Base-by-base conservation (phyloP, 2,797 vertebrate genomes). In the Steatocranus sp. region DNA sequence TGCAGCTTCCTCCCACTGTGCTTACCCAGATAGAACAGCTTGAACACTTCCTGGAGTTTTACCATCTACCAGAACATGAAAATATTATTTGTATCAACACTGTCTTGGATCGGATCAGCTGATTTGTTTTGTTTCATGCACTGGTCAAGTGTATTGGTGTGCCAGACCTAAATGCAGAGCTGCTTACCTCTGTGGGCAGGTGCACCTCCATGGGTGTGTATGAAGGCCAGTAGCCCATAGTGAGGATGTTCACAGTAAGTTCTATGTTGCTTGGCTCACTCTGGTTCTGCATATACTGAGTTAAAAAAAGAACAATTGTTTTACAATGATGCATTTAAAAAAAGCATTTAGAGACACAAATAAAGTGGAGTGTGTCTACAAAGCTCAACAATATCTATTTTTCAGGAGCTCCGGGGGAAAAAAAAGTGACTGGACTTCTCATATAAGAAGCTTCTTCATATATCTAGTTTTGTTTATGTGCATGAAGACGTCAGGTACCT, bases 221-320 rank as follows among this genome's bases (percentile, higher is more conserved):
- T 25, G 99, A 99, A 92, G 99, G 98, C 99, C 99, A 99, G 89
- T 99, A 99, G 82, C 99, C 99, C 99, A 99, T 99, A n/a, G 99
- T 99, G 88, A 99, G 97, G 94, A 99, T 99, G 96, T 99, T 99
- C 86, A 99, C 99, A 38, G 99, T 99, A 86, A 99, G 95, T 88
- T 99, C 99, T 91, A 99, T 99, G 95, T 98, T 99, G 83, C 98
- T 98, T 76, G 98, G 98, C 88, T 99, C 98, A 94, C 99, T 99
- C 95, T 99, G 99, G 94, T 99, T 99, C 94, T 99, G 98, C 87
- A 99, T 99, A 96, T 99, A 99, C 98, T 99, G 87, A 48, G 87
- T 14, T 78, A 75, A 90, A 80, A 25, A 87, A 8, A 54, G 30
- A 3, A 85, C 1, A 46, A 81, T 2, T 12, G 20, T 18, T 75